Evolutionary conservation across 1,140 invertebrate genomes (phyloP).

Genomic region (Aphelenchoides fujianensis): DNA sequence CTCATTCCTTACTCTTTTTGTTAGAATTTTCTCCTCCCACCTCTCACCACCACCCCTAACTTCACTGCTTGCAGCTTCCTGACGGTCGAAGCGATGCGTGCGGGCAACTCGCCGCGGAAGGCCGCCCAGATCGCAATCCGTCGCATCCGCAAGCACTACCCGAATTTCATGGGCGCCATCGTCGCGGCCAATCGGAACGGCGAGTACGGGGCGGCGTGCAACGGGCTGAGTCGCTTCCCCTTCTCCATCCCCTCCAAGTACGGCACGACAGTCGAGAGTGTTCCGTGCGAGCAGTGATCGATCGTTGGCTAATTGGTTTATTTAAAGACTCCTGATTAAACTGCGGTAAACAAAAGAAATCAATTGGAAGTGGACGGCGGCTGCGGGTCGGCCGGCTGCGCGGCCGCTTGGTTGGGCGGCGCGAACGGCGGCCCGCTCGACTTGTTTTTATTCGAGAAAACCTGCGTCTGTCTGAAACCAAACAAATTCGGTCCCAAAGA

Average conservation of each 20-base stretch:
- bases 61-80: conserved; percentile 69
- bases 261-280: conserved; percentile 5
- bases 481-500: too few relatives aligned
- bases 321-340: too few relatives aligned
- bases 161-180: conserved; percentile 55
- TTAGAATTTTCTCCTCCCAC: background rate
- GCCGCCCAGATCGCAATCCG: conserved; percentile 51
- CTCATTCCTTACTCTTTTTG: conserved; percentile 15
- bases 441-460: too few relatives aligned
- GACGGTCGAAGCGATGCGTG: conserved; percentile 81
- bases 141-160: conserved; percentile 49
- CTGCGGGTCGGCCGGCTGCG: too few relatives aligned
- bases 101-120: conserved; percentile 70
- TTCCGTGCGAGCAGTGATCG: conserved; percentile 9
- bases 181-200: conserved; percentile 46
- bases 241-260: conserved; percentile 33
- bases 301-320: too few relatives aligned
- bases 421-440: too few relatives aligned
- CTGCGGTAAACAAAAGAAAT: too few relatives aligned
- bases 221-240: conserved; percentile 39
- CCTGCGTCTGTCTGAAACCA: too few relatives aligned
- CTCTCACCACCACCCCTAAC: too few relatives aligned
- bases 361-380: too few relatives aligned
- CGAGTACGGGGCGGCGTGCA: conserved; percentile 49
- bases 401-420: too few relatives aligned